Evolutionary conservation across 2,888 invertebrate species (phyloP).

Genomic region (Amphipoea oculea): DNA sequence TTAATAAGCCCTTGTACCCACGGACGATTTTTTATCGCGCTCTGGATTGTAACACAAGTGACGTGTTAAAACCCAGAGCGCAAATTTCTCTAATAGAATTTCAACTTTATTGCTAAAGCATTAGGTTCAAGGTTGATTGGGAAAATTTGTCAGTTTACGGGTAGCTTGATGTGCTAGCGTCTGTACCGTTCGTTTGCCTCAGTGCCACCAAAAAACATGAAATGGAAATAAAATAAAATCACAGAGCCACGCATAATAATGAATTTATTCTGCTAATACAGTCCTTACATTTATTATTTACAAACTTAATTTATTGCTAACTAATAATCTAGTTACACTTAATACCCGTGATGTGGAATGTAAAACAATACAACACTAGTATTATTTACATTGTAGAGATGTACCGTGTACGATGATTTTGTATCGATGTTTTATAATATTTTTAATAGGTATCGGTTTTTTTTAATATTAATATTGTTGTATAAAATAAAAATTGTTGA

Average conservation of each 20-base stretch:
- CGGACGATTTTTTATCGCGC: too few species aligned
- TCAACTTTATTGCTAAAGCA: too few species aligned
- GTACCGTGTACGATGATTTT: conserved; percentile 19
- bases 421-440: conserved; percentile 5
- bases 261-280: conserved; percentile 67
- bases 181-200: neutral
- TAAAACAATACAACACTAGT: conserved; percentile 46
- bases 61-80: too few species aligned
- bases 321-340: conserved; percentile 52
- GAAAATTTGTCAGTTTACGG: too few species aligned
- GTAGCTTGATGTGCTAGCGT: too few species aligned
- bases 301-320: conserved; percentile 45
- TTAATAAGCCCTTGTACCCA: too few species aligned
- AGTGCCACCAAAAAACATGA: neutral
- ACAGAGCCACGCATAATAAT: conserved; percentile 60
- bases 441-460: neutral
- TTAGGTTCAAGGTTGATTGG: too few species aligned
- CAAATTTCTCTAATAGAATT: too few species aligned
- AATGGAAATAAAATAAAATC: conserved; percentile 14
- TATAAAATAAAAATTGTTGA: neutral
- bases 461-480: neutral
- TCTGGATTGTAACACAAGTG: too few species aligned
- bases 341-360: conserved; percentile 65
- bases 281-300: conserved; percentile 55
- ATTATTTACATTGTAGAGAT: conserved; percentile 55